Conservation (phyloP, 2,113 vertebrate species). For the Gopherus evgoodei region DNA sequence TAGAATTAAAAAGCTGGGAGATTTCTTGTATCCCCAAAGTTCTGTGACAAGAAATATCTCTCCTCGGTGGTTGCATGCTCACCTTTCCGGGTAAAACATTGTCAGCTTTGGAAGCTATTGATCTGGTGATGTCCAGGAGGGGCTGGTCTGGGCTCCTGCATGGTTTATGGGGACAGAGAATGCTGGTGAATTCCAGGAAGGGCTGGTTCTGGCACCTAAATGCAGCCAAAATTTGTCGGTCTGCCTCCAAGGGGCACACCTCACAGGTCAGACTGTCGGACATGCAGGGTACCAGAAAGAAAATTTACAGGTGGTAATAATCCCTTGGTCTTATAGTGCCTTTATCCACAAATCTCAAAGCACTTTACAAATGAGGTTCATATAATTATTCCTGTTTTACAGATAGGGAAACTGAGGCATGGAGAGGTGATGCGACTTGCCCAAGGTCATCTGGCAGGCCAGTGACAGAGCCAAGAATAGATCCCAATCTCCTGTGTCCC, state of each 20-base stretch:
- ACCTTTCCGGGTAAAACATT: neutral
- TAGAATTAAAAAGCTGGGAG: neutral
- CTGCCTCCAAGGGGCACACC: neutral
- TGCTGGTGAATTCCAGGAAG: neutral
- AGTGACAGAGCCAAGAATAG: neutral
- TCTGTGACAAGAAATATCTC: neutral
- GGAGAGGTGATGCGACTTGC: neutral
- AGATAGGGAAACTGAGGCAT: neutral
- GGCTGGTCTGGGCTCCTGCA: neutral
- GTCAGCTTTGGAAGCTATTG: neutral
- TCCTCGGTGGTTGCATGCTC: neutral
- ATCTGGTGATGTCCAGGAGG: neutral
- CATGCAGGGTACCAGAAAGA: neutral
- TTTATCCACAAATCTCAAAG: neutral
- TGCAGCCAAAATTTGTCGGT: neutral
- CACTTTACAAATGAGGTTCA: neutral
- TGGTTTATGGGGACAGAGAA: neutral
- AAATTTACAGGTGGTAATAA: neutral
- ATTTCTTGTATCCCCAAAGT: neutral
- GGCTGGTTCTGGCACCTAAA: neutral
- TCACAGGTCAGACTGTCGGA: neutral
- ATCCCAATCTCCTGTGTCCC: neutral
- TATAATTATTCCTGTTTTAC: neutral
- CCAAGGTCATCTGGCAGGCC: neutral
- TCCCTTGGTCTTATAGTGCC: neutral